Base-by-base conservation (phyloP, 2,797 vertebrate species). In the Hoplostethus mediterraneus region DNA sequence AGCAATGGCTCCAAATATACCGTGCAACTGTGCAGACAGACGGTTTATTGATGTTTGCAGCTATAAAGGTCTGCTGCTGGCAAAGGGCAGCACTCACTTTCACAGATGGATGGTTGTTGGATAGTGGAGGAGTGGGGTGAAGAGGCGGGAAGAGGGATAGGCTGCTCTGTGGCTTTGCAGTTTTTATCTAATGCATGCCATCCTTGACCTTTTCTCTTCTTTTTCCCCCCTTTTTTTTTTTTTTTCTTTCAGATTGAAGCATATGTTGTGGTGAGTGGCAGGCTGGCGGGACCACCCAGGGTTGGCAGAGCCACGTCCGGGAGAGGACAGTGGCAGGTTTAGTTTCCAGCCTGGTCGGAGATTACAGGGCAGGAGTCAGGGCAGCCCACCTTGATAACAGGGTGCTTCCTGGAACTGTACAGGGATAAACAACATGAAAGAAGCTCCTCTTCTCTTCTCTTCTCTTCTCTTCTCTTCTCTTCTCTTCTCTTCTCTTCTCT, bases 231-330 rank as follows among this genome's bases (percentile, higher is more conserved):
- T 52, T 78, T 58, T 49, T 38, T 84, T 88, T 69, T 13, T 65
- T 69, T 49, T 71, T 60, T 44, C 90, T 71, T 60, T 44, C 90
- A 98, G 97, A 93, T 97, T 63, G 96, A 97, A 79, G 97, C 96
- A 9, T 97, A 98, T 69, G 85, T 98, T 79, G 93, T 97, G 96
- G 97, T 98, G 91, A 97, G 97, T 97, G 92, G 81, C n/a, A 90
- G 71, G 73, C 71, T 76, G 83, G 56, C 63, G 64, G 90, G 92
- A 92, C 90, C 92, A 92, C 91, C 92, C 87, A 88, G 70, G 54
- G 70, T 63, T 81, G 71, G 81, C 77, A 74, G 85, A 83, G 67
- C 65, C 51, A 47, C 33, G 60, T 78, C 64, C 60, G 58, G 60
- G 64, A 65, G 40, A 72, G 83, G 80, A 86, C 73, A 49, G 77